Conservation (phyloP, 2,888 invertebrate species). For the Stegophylla sp. region DNA sequence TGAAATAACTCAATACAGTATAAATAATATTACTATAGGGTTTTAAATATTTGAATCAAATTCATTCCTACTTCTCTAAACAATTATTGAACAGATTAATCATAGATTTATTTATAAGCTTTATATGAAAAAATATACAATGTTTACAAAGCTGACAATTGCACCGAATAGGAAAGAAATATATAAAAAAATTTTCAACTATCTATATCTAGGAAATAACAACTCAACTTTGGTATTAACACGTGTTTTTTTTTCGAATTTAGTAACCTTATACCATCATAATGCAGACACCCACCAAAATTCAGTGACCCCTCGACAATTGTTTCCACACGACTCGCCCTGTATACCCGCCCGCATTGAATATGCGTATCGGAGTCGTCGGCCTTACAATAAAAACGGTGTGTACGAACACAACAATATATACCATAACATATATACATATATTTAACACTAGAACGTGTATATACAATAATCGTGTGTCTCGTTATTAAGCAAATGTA, state of each 20-base stretch:
- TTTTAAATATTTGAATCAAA: too few relatives aligned
- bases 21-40: neutral
- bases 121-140: too few relatives aligned
- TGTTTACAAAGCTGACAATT: too few relatives aligned
- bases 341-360: slow-evolving; percentile 48
- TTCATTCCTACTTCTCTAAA: too few relatives aligned
- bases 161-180: too few relatives aligned
- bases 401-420: neutral
- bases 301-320: slow-evolving; percentile 21
- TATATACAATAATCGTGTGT: neutral
- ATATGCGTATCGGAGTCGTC: slow-evolving; percentile 29
- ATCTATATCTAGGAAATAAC: neutral
- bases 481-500: slow-evolving; percentile 1
- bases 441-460: slow-evolving; percentile 27
- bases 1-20: slow-evolving; percentile 3
- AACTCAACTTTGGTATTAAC: neutral
- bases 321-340: slow-evolving; percentile 27
- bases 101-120: too few relatives aligned
- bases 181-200: too few relatives aligned
- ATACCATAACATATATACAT: neutral
- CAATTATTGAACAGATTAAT: too few relatives aligned
- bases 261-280: slow-evolving; percentile 19
- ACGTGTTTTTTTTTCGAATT: neutral
- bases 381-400: slow-evolving; percentile 24
- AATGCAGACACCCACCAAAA: neutral